phyloP scores from a whole-genome alignment of 1,140 invertebrate species.

The Centruroides sculpturatus region DNA sequence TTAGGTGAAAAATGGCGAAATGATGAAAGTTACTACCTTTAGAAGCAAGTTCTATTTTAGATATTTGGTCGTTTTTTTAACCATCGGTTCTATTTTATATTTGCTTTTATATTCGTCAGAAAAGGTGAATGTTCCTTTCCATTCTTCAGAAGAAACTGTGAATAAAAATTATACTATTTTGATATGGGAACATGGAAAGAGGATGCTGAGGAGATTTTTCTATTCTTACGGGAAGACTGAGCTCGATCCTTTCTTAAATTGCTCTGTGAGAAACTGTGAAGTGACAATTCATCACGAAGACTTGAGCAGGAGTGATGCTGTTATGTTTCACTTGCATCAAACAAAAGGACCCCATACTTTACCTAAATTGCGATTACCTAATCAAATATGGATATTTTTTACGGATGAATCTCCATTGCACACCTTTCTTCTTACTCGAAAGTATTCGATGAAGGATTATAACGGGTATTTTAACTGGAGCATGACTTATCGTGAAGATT shows the following conservation, averaged over 20 bases:
- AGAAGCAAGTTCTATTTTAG: too few species aligned
- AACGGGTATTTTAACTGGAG: slow-evolving; percentile 52
- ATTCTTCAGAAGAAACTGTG: too few species aligned
- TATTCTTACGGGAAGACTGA: slow-evolving; percentile 11
- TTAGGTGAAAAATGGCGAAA: too few species aligned
- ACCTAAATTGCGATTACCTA: not conserved
- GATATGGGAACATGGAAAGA: slow-evolving; percentile 19
- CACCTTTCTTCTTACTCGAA: slow-evolving; percentile 26
- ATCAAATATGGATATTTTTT: slow-evolving; percentile 20
- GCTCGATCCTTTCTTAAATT: slow-evolving; percentile 36
- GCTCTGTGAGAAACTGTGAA: slow-evolving; percentile 38
- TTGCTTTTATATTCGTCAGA: too few species aligned
- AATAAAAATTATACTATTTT: slow-evolving; percentile 18
- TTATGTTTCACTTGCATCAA: slow-evolving; percentile 41
- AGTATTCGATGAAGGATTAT: slow-evolving; percentile 30
- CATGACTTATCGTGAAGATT: slow-evolving; percentile 52
- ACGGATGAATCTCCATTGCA: slow-evolving; percentile 19
- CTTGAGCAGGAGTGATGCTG: slow-evolving; percentile 34
- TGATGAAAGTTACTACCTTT: too few species aligned
- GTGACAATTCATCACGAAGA: slow-evolving; percentile 32
- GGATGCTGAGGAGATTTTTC: slow-evolving; percentile 19
- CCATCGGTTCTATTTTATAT: too few species aligned
- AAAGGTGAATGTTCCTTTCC: too few species aligned
- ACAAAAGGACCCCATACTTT: slow-evolving; percentile 20
- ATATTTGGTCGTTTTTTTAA: too few species aligned